Percentiles rank a stretch among this genome's conserved stretches.
Conservation (phyloP, 2,797 vertebrate species). For the Ambastaia sidthimunki region DNA sequence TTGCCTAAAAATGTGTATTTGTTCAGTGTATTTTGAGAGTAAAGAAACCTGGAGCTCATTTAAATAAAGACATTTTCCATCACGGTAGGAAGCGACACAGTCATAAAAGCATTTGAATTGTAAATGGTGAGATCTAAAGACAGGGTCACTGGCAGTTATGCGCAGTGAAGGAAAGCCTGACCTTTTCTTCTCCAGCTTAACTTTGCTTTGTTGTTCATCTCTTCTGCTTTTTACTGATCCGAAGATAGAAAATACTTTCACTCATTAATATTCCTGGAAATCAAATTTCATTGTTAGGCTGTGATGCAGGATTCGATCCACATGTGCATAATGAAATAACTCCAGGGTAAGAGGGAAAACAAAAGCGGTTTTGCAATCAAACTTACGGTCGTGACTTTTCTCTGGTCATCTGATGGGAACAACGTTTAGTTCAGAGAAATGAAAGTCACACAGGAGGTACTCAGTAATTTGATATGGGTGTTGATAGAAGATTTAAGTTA, state of each 20-base stretch:
- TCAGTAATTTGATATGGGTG: slow-evolving; percentile 35
- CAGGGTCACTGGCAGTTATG: slow-evolving; percentile 50
- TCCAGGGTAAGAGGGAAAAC: slow-evolving; percentile 57
- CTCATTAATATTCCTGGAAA: slow-evolving; percentile 66
- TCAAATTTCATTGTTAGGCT: slow-evolving; percentile 69
- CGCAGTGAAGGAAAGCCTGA: slow-evolving; percentile 35
- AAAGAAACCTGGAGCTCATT: slow-evolving; percentile 38
- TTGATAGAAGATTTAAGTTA: slow-evolving; percentile 47
- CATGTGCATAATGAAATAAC: slow-evolving; percentile 71
- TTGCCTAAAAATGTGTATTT: slow-evolving; percentile 42
- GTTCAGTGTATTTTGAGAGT: slow-evolving; percentile 25
- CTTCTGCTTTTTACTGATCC: slow-evolving; percentile 23
- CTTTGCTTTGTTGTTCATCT: slow-evolving; percentile 50
- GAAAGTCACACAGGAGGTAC: neutral
- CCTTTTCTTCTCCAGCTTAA: slow-evolving; percentile 46
- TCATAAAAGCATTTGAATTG: slow-evolving; percentile 66
- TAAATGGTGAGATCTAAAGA: slow-evolving; percentile 59
- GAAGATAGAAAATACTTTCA: slow-evolving; percentile 58
- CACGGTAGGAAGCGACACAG: slow-evolving; percentile 54
- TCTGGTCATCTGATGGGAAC: slow-evolving; percentile 52
- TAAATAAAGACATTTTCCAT: slow-evolving; percentile 60
- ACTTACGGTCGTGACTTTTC: slow-evolving; percentile 63
- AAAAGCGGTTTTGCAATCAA: slow-evolving; percentile 62
- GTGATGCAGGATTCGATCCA: slow-evolving; percentile 72
- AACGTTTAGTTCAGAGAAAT: slow-evolving; percentile 45